Evolutionary conservation across 1,140 invertebrate genomes (phyloP).

Genomic region (Sinonovacula constricta): DNA sequence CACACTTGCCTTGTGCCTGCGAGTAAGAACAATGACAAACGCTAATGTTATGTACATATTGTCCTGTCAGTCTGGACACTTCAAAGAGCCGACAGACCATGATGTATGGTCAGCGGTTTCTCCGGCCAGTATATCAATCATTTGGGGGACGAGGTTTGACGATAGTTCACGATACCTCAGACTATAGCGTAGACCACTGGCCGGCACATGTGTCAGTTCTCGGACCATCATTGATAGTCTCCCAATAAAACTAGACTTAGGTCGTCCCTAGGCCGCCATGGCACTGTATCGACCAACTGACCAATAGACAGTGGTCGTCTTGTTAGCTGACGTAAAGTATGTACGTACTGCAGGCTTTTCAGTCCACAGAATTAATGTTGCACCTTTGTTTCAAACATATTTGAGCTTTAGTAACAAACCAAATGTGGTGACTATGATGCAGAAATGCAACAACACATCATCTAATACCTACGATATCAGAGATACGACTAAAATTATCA

Average conservation of each 20-base stretch:
- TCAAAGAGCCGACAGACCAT: slow-evolving; percentile 47
- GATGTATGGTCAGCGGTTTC: slow-evolving; percentile 40
- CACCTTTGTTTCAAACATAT: too few species aligned
- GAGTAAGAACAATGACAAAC: slow-evolving; percentile 33
- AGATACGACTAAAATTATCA: too few species aligned
- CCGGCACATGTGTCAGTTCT: slow-evolving; percentile 42
- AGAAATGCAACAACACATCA: too few species aligned
- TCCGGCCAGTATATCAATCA: slow-evolving; percentile 44
- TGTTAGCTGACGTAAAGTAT: too few species aligned
- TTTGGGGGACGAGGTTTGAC: slow-evolving; percentile 20
- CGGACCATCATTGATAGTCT: slow-evolving; percentile 25
- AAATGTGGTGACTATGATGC: too few species aligned
- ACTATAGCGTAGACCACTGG: slow-evolving; percentile 26
- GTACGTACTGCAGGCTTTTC: too few species aligned
- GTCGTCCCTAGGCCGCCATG: slow-evolving; percentile 32
- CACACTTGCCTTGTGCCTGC: slow-evolving; percentile 27
- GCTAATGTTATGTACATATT: slow-evolving; percentile 50
- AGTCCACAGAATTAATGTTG: too few species aligned
- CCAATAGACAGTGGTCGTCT: too few species aligned
- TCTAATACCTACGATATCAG: too few species aligned
- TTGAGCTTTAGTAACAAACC: too few species aligned
- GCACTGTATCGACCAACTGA: too few species aligned
- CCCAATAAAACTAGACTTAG: slow-evolving; percentile 30
- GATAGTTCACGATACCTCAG: too few species aligned
- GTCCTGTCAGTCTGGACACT: slow-evolving; percentile 40